A percentile compares a stretch with the other conserved stretches of the same genome.
phyloP scores from a whole-genome alignment of 1,140 invertebrate species.

The Lasioglossum baleicum region DNA sequence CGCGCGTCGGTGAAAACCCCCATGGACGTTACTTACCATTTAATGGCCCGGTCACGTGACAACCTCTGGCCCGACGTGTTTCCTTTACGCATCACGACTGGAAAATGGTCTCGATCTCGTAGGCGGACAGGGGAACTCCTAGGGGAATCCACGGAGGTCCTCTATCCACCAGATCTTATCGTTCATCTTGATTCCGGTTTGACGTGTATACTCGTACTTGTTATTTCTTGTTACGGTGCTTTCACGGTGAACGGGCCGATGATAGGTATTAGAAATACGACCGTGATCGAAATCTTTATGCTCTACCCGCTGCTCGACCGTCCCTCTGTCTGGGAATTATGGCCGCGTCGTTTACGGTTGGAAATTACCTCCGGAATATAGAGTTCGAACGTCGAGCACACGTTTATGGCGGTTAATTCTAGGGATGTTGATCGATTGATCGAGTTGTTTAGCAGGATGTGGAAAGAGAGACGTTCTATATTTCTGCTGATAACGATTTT shows the following conservation, averaged over 20 bases:
- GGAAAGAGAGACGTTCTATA: no score
- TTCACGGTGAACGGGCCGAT: neutral
- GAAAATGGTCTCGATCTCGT: conserved; percentile 41
- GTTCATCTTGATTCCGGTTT: conserved; percentile 58
- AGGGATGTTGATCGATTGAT: no score
- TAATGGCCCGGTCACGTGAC: conserved; percentile 41
- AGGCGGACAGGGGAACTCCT: conserved; percentile 52
- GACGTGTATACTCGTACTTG: conserved; percentile 15
- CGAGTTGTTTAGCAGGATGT: no score
- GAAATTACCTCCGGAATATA: no score
- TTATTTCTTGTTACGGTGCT: conserved; percentile 12
- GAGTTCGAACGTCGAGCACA: no score
- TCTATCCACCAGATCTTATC: conserved; percentile 47
- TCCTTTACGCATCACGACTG: conserved; percentile 49
- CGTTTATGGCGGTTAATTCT: no score
- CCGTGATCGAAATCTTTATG: conserved; percentile 3
- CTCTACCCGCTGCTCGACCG: neutral
- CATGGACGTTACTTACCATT: conserved; percentile 48
- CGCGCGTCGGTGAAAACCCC: conserved; percentile 1
- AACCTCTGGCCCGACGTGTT: neutral
- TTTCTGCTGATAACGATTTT: no score
- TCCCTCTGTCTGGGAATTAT: neutral
- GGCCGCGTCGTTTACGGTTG: neutral
- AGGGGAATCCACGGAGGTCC: conserved; percentile 9
- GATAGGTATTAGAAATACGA: conserved; percentile 2